A percentile compares a stretch with the other conserved stretches of the same genome.
Evolutionary conservation across 2,113 vertebrate species (phyloP).

Genomic region (Osmerus eperlanus): DNA sequence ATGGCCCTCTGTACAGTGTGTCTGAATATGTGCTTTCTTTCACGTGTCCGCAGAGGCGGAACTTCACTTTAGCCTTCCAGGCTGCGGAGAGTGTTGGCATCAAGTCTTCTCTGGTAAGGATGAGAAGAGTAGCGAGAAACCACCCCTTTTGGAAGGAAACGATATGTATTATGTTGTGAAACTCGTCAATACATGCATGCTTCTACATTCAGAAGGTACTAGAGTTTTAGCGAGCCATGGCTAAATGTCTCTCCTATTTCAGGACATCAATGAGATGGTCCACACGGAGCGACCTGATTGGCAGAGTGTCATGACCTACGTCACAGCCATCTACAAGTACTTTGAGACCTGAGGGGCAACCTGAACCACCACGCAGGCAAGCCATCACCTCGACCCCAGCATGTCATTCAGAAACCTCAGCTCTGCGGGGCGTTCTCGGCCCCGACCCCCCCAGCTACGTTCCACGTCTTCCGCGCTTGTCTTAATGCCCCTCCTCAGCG

Average conservation of each 20-base stretch:
- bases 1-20: too few species aligned
- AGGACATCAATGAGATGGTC: conserved; percentile 97
- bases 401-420: conserved; percentile 17
- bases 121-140: not conserved
- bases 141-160: not conserved
- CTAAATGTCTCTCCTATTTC: conserved; percentile 22
- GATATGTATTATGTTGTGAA: too few species aligned
- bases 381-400: conserved; percentile 23
- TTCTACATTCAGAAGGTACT: too few species aligned
- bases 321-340: conserved; percentile 98
- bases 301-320: conserved; percentile 96
- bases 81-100: conserved; percentile 97
- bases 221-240: not conserved
- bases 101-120: conserved; percentile 95
- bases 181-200: too few species aligned
- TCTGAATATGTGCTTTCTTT: conserved; percentile 16
- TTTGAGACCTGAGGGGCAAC: conserved; percentile 87
- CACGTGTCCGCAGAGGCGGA: conserved; percentile 79
- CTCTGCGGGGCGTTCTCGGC: too few species aligned
- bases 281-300: conserved; percentile 92
- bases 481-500: conserved; percentile 38
- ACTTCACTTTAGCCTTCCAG: conserved; percentile 96
- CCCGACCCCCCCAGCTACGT: too few species aligned
- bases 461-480: conserved; percentile 3
- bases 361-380: conserved; percentile 36